Evolutionary conservation across 2,113 vertebrate genomes (phyloP), one percentile per base, ranked within the genome.

Genomic region (Raphicerus campestris): DNA sequence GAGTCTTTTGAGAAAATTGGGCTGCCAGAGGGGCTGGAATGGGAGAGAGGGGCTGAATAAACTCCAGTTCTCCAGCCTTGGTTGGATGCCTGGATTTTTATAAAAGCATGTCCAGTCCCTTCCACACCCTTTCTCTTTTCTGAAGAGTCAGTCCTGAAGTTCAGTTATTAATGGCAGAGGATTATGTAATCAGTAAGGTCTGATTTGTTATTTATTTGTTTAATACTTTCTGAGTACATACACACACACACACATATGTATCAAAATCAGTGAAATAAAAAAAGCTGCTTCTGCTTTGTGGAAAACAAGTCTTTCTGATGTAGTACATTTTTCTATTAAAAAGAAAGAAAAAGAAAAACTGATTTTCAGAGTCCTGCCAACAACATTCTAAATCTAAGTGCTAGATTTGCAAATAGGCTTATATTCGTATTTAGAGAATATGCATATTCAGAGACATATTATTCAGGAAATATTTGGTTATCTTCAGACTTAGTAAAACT

Each of bases 371-470:
- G 83, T 88, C 83, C 91, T 97, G 98, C 98, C 98, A 98, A 88
- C 97, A 94, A 70, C 97, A 97, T 91, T 95, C 92, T 80, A 91
- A 96, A 94, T 97, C 93, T 83, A 97, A 97, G 95, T 77, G 96
- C 96, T 96, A 97, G 95, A 97, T 98, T 96, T 97, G 97, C 98
- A 98, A 97, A 96, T 95, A 92, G 95, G 97, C 96, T 98, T 96
- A 96, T 95, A 94, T 93, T 97, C 97, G 66, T 87, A 96, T 98
- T 98, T 97, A 96, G 97, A 97, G 95, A 95, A 89, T 95, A 98
- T 98, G 97, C 98, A 98, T 98, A 98, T 98, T 98, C 98, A 97
- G 96, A 96, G 94, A 86, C 97, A 96, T 94, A 97, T 97, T 97
- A 98, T 96, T 98, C 97, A 97, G 95, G 93, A 97, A 98, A 98